Base-by-base conservation (phyloP, 2,113 vertebrate genomes). In the Octodon degus region DNA sequence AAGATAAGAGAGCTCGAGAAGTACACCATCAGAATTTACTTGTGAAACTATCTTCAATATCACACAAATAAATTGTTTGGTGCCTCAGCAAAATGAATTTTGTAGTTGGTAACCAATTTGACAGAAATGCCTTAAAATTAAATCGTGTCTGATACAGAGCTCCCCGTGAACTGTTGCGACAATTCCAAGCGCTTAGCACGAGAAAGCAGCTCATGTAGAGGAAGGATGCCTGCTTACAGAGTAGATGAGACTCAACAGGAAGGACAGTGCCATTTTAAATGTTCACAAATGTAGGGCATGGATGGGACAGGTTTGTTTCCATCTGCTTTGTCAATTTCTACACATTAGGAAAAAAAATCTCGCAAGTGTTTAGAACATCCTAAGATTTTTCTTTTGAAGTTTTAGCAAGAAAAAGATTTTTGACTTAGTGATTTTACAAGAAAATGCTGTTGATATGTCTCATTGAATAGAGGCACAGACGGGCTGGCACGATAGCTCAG, bases 1-100 rank as follows among this genome's bases (percentile, higher is more conserved):
- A 98, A 95, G 98, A 95, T 96, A 94, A 88, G 96, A 96, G 94
- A 89, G 92, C 93, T 94, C 98, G 96, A 93, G 96, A 98, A 97
- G 96, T 96, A 30, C 65, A 20, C 90, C 91, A 95, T 81, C 98
- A 97, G 82, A 95, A 92, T 97, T 96, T 95, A 60, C 95, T 96
- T 96, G 93, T 94, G 97, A 97, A 98, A 30, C 16, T 98, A 86
- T 93, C 97, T 97, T 97, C 67, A 95, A 87, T 65, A 96, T 92
- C 93, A 87, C 76, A 76, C 90, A 96, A 96, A 86, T 76, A 88
- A 91, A 89, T 83, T 97, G 84, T 10, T 32, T 13, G 53, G 77
- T 55, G 67, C 76, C 32, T 47, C 55, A 11, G 90, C 96, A 94
- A 79, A 97, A 97, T 94, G 97, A 9, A 96, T 97, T 98, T 94